Percentiles rank a stretch among this genome's conserved stretches.
phyloP scores from a whole-genome alignment of 2,888 invertebrate genomes.

The Cremastinae sp. region DNA sequence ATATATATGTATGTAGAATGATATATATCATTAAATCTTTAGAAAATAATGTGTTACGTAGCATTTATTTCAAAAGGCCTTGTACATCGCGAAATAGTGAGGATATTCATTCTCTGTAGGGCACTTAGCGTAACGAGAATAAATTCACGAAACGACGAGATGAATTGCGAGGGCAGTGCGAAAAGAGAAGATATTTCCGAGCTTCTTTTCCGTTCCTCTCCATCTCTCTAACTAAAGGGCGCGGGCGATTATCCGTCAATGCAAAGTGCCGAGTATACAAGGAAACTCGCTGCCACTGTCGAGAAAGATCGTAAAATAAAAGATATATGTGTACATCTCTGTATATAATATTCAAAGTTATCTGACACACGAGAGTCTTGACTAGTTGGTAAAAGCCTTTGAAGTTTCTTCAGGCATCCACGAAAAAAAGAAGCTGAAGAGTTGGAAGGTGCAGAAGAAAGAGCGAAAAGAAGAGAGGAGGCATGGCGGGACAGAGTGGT shows the following conservation, averaged over 20 bases:
- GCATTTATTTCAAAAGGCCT: constrained; percentile 44
- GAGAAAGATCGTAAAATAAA: constrained; percentile 21
- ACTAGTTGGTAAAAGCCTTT: constrained; percentile 38
- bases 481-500: background rate
- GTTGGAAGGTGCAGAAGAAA: background rate
- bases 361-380: constrained; percentile 30
- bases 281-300: constrained; percentile 16
- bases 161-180: constrained; percentile 30
- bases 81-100: constrained; percentile 28
- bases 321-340: constrained; percentile 4
- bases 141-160: constrained; percentile 52
- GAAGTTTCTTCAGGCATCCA: constrained; percentile 39
- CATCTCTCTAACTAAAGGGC: constrained; percentile 6
- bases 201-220: constrained; percentile 15
- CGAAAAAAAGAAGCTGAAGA: constrained; percentile 17
- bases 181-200: constrained; percentile 10
- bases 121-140: constrained; percentile 61
- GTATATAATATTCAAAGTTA: constrained; percentile 28
- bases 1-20: constrained; percentile 22
- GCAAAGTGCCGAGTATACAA: constrained; percentile 42
- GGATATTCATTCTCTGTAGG: constrained; percentile 31
- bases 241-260: constrained; percentile 49
- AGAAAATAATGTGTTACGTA: constrained; percentile 8
- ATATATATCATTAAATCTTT: constrained; percentile 30
- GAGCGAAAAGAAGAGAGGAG: background rate